phyloP scores from a whole-genome alignment of 1,140 invertebrate species.

The honey bee (Apis mellifera) region DNA sequence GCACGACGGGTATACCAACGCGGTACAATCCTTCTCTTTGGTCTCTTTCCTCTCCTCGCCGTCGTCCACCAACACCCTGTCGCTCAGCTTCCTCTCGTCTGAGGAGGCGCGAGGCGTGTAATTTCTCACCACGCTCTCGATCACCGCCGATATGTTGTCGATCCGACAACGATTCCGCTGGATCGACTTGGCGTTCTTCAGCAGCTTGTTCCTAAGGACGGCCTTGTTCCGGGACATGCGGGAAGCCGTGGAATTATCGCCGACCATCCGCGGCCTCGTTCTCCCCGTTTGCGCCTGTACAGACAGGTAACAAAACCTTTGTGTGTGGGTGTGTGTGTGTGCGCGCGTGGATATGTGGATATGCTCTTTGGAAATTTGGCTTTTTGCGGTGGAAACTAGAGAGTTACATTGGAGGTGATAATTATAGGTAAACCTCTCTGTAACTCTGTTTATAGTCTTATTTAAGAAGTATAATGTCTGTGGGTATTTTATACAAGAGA shows the following conservation, averaged over 20 bases:
- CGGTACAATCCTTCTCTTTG: constrained; percentile 13
- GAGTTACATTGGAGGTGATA: no score
- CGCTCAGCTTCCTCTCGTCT: constrained; percentile 29
- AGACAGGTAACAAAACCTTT: constrained; percentile 39
- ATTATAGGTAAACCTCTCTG: no score
- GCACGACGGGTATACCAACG: no score
- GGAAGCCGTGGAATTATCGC: constrained; percentile 66
- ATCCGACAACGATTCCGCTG: constrained; percentile 73
- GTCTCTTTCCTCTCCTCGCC: constrained; percentile 31
- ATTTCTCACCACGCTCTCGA: constrained; percentile 70
- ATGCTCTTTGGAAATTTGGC: no score
- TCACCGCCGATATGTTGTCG: constrained; percentile 71
- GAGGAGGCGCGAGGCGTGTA: constrained; percentile 27
- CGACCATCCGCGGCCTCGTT: constrained; percentile 64
- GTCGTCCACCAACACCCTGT: constrained; percentile 26
- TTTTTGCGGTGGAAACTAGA: no score
- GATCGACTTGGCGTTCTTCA: constrained; percentile 78
- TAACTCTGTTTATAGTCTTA: no score
- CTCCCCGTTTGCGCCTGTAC: constrained; percentile 71
- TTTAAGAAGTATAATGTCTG: no score
- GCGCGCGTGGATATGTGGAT: no score
- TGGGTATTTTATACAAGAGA: no score
- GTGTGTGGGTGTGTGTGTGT: background rate
- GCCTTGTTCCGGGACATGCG: constrained; percentile 73
- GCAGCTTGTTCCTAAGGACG: constrained; percentile 73